These are phyloP conservation scores for Bufo gargarizans DNA, from an alignment of 2,113 vertebrate genomes.

Conservation along the genomic window DNA sequence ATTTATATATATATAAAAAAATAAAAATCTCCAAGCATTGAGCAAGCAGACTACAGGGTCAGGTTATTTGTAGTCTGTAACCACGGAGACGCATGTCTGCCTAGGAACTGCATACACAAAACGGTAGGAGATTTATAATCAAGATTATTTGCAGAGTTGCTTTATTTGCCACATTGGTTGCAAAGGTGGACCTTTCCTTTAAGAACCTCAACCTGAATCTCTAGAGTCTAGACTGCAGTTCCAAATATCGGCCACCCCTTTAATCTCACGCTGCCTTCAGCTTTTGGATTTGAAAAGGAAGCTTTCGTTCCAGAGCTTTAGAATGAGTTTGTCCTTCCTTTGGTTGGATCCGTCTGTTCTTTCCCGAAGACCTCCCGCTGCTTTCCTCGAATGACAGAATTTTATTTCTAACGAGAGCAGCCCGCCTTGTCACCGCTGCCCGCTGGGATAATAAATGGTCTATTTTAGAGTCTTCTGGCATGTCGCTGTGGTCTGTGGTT, in stretches of 20 bases:
- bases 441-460: conserved; percentile 53
- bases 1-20: too few relatives aligned
- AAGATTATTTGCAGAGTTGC: background rate
- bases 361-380: conserved; percentile 39
- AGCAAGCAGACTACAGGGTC: too few relatives aligned
- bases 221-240: background rate
- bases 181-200: background rate
- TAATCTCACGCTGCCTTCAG: background rate
- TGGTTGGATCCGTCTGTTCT: conserved; percentile 35
- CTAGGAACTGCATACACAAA: background rate
- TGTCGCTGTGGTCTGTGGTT: background rate
- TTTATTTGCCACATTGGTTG: background rate
- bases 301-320: conserved; percentile 16
- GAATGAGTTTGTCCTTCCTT: background rate
- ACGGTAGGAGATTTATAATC: background rate
- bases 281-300: background rate
- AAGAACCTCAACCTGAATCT: background rate
- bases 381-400: conserved; percentile 52
- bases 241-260: background rate
- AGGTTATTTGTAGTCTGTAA: too few relatives aligned
- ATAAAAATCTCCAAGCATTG: too few relatives aligned
- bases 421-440: conserved; percentile 29
- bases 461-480: conserved; percentile 43
- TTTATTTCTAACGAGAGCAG: conserved; percentile 39
- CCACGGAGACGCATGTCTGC: too few relatives aligned